A percentile compares a stretch with the other conserved stretches of the same genome.
These are phyloP conservation scores for Lota lota DNA, from an alignment of 2,113 vertebrate genomes.

Conservation along the genomic window DNA sequence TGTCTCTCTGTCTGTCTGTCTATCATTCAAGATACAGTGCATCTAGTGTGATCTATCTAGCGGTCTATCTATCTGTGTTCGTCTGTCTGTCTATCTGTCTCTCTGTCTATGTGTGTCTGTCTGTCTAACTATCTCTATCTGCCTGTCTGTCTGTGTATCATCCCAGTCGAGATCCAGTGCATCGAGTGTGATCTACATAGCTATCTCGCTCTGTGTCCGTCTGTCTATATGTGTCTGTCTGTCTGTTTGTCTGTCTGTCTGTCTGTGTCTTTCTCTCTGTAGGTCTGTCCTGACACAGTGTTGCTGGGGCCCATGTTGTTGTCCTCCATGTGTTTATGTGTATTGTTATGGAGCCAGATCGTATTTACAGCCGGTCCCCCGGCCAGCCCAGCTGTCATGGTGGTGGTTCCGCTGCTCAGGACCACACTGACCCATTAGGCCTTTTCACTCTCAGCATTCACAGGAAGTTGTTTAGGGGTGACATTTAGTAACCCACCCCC, in stretches of 20 bases:
- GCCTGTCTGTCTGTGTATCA: background rate
- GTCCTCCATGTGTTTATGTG: no score
- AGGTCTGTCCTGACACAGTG: no score
- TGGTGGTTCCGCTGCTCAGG: no score
- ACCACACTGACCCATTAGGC: no score
- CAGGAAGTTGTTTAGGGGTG: constrained; percentile 42
- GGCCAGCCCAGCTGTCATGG: no score
- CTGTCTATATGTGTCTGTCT: background rate
- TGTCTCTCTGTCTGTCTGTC: constrained; percentile 2
- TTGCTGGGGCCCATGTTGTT: no score
- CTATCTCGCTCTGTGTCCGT: constrained; percentile 27
- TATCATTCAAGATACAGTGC: background rate
- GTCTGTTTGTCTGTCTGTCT: background rate
- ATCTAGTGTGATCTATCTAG: background rate
- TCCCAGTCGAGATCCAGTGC: no score
- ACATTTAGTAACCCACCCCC: background rate
- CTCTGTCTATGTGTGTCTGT: constrained; percentile 22
- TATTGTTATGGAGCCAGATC: no score
- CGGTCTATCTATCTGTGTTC: background rate
- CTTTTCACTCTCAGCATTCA: no score
- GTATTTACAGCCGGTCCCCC: no score
- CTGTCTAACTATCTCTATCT: constrained; percentile 19
- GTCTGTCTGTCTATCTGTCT: constrained; percentile 16
- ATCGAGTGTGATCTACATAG: no score
- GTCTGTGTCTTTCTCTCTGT: background rate